A percentile compares a stretch with the other conserved stretches of the same genome.
Conservation (phyloP, 2,113 vertebrate genomes). For the Pseudorhombus dupliciocellatus region DNA sequence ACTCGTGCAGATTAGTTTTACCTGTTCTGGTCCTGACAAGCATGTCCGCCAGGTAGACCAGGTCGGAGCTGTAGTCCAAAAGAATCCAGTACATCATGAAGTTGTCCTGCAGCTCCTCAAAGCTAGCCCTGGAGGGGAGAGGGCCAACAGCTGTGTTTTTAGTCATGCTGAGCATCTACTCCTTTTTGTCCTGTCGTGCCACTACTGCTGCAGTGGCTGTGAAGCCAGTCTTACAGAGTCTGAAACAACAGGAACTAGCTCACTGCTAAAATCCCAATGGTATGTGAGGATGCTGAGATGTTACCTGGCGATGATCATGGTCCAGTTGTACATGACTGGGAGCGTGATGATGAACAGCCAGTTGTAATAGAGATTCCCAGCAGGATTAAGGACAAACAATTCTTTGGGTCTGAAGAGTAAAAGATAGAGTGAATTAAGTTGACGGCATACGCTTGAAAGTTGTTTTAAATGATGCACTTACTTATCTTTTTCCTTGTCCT, state of each 20-base stretch:
- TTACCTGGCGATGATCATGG: slow-evolving; percentile 94
- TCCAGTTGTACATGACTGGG: slow-evolving; percentile 99
- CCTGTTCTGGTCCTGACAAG: slow-evolving; percentile 91
- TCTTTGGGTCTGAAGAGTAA: slow-evolving; percentile 80
- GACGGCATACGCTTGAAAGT: background rate
- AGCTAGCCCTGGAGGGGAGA: slow-evolving; percentile 86
- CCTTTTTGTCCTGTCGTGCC: too few species aligned
- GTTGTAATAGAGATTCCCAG: slow-evolving; percentile 91
- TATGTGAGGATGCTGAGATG: background rate
- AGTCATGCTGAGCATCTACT: background rate
- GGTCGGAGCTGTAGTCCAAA: slow-evolving; percentile 89
- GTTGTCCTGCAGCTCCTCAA: slow-evolving; percentile 93
- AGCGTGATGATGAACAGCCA: slow-evolving; percentile 95
- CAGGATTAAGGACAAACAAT: slow-evolving; percentile 89
- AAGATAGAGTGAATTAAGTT: slow-evolving; percentile 5
- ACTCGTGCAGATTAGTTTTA: slow-evolving; percentile 49
- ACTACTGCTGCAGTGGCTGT: background rate
- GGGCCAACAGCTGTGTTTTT: background rate
- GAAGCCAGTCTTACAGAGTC: background rate
- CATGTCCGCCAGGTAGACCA: slow-evolving; percentile 92
- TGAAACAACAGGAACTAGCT: background rate
- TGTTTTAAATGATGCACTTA: slow-evolving; percentile 37
- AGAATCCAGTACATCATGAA: slow-evolving; percentile 88
- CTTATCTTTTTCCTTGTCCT: slow-evolving; percentile 73
- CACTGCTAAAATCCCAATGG: too few species aligned